These are phyloP conservation scores for Pteronotus mesoamericanus DNA, from an alignment of 2,797 vertebrate species.

Conservation along the genomic window DNA sequence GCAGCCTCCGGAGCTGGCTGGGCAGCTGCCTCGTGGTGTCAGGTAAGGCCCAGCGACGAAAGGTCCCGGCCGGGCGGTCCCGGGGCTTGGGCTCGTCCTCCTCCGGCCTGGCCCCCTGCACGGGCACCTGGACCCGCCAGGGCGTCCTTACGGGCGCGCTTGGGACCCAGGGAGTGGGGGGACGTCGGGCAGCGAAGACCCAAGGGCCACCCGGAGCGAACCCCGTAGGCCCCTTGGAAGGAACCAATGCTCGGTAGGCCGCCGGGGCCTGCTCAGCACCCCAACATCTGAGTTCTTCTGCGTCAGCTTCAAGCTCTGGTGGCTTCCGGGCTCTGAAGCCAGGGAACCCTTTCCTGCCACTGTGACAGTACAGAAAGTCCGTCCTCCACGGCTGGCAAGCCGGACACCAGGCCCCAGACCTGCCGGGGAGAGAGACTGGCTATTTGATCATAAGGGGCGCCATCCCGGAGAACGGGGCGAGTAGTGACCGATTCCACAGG, in stretches of 20 bases:
- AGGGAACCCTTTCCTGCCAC: neutral
- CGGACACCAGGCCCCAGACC: neutral
- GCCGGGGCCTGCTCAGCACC: neutral
- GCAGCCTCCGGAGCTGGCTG: conserved; percentile 43
- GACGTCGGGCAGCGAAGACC: neutral
- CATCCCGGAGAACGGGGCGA: neutral
- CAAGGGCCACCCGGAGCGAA: neutral
- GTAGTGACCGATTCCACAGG: neutral
- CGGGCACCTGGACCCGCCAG: too few species aligned
- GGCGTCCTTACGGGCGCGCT: neutral
- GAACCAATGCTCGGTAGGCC: neutral
- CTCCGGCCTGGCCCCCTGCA: neutral
- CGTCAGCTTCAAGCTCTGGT: neutral
- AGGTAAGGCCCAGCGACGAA: conserved; percentile 58
- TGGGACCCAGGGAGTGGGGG: neutral
- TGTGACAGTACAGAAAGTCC: neutral
- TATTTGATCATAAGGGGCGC: neutral
- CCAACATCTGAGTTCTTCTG: neutral
- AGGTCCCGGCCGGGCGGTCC: neutral
- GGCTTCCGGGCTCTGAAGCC: neutral
- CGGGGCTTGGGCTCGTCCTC: too few species aligned
- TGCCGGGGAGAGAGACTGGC: neutral
- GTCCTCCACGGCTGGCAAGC: neutral
- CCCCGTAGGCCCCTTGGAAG: neutral
- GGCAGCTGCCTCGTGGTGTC: conserved; percentile 53